These are phyloP conservation scores for Oxyruncus cristatus DNA, from an alignment of 2,113 vertebrate genomes.

Conservation along the genomic window DNA sequence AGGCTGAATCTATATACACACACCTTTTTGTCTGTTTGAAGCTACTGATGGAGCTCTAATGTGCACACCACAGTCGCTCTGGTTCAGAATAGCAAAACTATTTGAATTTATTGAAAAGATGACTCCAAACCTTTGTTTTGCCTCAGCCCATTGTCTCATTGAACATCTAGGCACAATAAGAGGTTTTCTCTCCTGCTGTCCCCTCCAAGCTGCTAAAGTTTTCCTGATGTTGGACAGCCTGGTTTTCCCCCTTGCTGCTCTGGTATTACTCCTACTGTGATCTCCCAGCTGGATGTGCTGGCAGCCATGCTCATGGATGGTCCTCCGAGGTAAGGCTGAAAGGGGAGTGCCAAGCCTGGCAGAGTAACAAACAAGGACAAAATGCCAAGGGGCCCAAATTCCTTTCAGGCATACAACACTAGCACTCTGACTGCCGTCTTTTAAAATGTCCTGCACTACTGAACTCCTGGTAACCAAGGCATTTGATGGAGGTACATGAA, in stretches of 20 bases:
- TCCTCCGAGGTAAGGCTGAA: neutral
- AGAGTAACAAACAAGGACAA: neutral
- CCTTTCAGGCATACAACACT: neutral
- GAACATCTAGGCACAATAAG: neutral
- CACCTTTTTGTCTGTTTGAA: neutral
- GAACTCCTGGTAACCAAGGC: neutral
- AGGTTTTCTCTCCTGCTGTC: neutral
- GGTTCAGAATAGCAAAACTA: neutral
- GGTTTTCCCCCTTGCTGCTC: neutral
- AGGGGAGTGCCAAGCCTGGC: neutral
- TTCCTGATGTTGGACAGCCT: neutral
- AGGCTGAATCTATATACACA: neutral
- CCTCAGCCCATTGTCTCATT: neutral
- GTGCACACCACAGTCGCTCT: neutral
- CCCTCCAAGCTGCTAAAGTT: neutral
- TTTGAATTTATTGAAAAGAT: neutral
- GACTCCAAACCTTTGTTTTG: neutral
- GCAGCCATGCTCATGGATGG: fast-evolving
- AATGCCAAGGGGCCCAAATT: neutral
- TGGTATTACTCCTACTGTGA: neutral
- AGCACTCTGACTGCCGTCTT: fast-evolving
- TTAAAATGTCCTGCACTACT: neutral
- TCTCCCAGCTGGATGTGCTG: neutral
- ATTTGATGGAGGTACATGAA: neutral
- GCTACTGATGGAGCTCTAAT: neutral